A percentile compares a stretch with the other conserved stretches of the same genome.
These are phyloP conservation scores for Nasua narica DNA, from an alignment of 2,797 vertebrate genomes.

Conservation along the genomic window DNA sequence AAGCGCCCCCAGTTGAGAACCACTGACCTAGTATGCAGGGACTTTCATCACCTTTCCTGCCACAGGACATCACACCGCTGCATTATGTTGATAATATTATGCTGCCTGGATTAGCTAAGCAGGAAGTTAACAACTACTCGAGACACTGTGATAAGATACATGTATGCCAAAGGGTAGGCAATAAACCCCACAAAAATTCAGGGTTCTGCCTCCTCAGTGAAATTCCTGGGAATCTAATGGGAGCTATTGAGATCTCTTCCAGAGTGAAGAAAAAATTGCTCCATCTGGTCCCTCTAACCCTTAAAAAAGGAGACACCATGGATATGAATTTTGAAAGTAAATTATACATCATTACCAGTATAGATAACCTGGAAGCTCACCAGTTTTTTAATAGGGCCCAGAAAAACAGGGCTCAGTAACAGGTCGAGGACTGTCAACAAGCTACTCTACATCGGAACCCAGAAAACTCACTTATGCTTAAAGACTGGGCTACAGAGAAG, in stretches of 20 bases:
- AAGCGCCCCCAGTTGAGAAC: neutral
- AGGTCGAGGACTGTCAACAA: neutral
- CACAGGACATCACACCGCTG: neutral
- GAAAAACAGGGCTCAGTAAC: neutral
- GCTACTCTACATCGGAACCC: too few species aligned
- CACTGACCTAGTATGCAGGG: neutral
- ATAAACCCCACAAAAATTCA: neutral
- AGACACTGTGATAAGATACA: neutral
- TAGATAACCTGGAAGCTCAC: neutral
- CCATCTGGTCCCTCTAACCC: neutral
- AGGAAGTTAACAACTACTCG: neutral
- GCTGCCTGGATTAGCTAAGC: neutral
- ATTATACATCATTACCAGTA: too few species aligned
- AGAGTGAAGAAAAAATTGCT: neutral
- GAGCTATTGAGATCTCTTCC: neutral
- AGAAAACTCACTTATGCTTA: neutral
- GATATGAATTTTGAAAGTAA: neutral
- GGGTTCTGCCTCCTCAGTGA: neutral
- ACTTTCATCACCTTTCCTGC: neutral
- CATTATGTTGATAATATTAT: neutral
- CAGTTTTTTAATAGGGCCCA: neutral
- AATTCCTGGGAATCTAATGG: neutral
- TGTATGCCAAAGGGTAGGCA: neutral
- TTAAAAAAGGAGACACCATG: neutral
- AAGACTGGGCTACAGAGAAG: neutral